Percentiles rank a stretch among this genome's conserved stretches.
These are phyloP conservation scores for Hermodice carunculata DNA, from an alignment of 2,888 invertebrate species.

Conservation along the genomic window DNA sequence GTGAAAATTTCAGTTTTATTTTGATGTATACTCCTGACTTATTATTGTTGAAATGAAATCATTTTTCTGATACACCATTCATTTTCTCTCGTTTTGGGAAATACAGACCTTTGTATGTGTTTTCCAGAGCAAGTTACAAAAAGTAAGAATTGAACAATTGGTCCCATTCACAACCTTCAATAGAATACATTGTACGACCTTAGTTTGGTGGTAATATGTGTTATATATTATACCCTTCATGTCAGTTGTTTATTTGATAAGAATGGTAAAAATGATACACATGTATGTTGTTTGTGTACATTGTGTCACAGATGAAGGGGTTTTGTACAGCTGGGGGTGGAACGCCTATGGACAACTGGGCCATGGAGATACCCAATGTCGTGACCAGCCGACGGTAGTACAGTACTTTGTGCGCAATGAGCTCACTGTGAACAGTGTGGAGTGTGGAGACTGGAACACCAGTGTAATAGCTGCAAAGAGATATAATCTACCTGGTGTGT, in stretches of 20 bases:
- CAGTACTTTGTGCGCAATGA: not conserved
- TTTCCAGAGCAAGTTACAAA: too few species aligned
- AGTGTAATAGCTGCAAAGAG: not conserved
- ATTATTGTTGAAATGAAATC: too few species aligned
- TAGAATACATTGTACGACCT: too few species aligned
- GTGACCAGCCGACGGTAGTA: not conserved
- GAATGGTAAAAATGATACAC: not conserved
- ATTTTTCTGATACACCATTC: too few species aligned
- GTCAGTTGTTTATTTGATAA: not conserved
- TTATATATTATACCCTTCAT: not conserved
- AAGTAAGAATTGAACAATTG: too few species aligned
- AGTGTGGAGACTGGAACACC: not conserved
- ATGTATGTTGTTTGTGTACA: not conserved
- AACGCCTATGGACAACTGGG: constrained; percentile 87
- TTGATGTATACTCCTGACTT: too few species aligned
- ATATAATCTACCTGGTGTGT: too few species aligned
- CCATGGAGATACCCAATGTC: constrained; percentile 43
- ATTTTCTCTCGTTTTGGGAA: too few species aligned
- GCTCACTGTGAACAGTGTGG: not conserved
- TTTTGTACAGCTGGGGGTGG: constrained; percentile 83
- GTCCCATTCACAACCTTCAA: too few species aligned
- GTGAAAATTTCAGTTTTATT: too few species aligned
- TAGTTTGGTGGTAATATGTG: not conserved
- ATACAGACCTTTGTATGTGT: too few species aligned
- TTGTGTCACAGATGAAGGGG: constrained; percentile 74